Evolutionary conservation across 2,113 vertebrate genomes (phyloP), one percentile per base, ranked within the genome.

Genomic region (Herpetotheres cachinnans): DNA sequence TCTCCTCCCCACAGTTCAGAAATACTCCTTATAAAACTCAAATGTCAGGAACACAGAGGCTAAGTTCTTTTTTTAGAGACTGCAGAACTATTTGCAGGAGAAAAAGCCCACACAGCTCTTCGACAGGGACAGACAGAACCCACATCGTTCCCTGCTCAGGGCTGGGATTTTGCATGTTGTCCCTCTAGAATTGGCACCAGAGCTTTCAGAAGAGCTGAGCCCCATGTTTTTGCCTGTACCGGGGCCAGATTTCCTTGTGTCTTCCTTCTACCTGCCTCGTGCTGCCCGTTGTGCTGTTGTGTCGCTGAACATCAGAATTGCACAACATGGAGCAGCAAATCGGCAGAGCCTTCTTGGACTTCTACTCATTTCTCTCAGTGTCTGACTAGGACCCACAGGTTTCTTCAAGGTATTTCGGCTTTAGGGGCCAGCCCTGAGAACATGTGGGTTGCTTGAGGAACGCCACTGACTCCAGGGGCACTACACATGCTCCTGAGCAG

Each of bases 41-140:
- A 91, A 96, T 94, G 91, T 96, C 91, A 94, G 88, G 95, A 96
- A 86, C 97, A 91, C 52, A 93, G 94, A 94, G 94, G 74, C 95
- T 95, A 96, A 95, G 89, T 55, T 95, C 92, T 96, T 94, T 95
- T 96, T 95, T 95, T 94, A 96, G 93, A 93, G 88, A 36, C 59
- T 88, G 82, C 78, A 82, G 30, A 96, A 86, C 74, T 96, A 90
- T 93, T 94, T 96, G 76, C 59, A 69, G 92, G 63, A 91, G 84
- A 80, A 93, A 71, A 96, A 97, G 67, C 93, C 94, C 87, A 97
- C 94, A 90, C 87, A 91, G 87, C 93, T 95, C 84, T 93, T 92
- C 77, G 91, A 85, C 54, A 62, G 82, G 89, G 94, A 96, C 94
- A 94, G 87, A 94, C 54, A 9, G 46, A 95, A 77, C 89, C 54